phyloP scores from a whole-genome alignment of 2,888 invertebrate genomes.

The Drosophila anceps region DNA sequence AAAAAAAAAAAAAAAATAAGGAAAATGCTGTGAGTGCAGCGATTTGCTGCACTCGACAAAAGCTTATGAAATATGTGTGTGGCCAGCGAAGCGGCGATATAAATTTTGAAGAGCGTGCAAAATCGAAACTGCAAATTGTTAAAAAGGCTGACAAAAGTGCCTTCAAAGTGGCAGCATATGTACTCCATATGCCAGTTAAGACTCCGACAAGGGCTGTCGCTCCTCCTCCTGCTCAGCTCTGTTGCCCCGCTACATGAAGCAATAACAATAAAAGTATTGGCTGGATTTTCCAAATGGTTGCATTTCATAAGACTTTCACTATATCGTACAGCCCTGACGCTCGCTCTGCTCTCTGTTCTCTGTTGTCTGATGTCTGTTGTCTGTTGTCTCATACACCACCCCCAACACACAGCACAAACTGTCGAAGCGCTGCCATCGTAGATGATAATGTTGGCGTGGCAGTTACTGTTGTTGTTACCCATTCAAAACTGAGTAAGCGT shows the following conservation, averaged over 20 bases:
- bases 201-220: conserved; percentile 20
- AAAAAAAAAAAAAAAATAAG: conserved; percentile 3
- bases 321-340: conserved; percentile 4
- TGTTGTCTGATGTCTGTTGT: conserved; percentile 14
- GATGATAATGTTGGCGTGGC: conserved; percentile 51
- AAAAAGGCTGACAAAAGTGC: conserved; percentile 67
- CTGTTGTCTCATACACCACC: conserved; percentile 13
- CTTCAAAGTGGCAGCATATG: conserved; percentile 64
- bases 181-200: conserved; percentile 45
- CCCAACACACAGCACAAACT: conserved; percentile 6
- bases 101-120: conserved; percentile 62
- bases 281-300: conserved; percentile 81
- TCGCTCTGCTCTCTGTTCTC: neutral
- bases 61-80: conserved; percentile 46
- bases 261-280: conserved; percentile 80
- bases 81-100: conserved; percentile 30
- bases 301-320: conserved; percentile 69
- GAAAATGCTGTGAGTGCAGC: conserved; percentile 25
- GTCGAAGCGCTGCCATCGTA: conserved; percentile 32
- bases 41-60: conserved; percentile 62
- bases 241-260: conserved; percentile 66
- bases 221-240: conserved; percentile 15
- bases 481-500: neutral
- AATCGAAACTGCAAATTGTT: conserved; percentile 76
- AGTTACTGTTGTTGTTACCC: conserved; percentile 16